Evolutionary conservation across 1,140 invertebrate species (phyloP).

Genomic region (Drosophila biarmipes): DNA sequence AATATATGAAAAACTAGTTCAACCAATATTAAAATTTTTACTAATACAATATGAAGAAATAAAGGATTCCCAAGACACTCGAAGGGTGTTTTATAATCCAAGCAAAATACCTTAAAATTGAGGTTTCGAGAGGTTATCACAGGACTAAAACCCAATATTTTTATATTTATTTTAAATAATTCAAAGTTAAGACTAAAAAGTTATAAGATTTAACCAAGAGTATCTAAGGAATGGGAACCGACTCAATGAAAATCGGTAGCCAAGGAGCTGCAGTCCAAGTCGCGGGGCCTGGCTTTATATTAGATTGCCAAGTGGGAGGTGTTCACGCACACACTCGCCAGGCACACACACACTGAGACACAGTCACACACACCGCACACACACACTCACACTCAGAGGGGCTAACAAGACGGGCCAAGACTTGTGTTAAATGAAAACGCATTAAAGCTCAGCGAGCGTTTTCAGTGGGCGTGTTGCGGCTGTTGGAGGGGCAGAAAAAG

Average conservation of each 20-base stretch:
- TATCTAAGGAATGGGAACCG: neutral
- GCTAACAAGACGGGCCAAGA: constrained; percentile 67
- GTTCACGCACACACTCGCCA: constrained; percentile 60
- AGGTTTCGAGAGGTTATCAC: too few species aligned
- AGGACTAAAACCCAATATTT: too few species aligned
- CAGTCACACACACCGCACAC: constrained; percentile 6
- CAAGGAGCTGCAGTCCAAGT: constrained; percentile 31
- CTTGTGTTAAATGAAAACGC: constrained; percentile 80
- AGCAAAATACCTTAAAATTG: too few species aligned
- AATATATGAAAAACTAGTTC: too few species aligned
- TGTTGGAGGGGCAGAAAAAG: neutral
- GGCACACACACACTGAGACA: constrained; percentile 11
- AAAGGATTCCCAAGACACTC: too few species aligned
- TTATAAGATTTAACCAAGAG: neutral
- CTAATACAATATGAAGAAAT: too few species aligned
- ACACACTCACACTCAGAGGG: constrained; percentile 1
- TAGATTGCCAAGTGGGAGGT: constrained; percentile 82
- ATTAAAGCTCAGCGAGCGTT: constrained; percentile 75
- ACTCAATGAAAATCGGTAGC: constrained; percentile 29
- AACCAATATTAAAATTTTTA: too few species aligned
- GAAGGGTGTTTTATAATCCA: too few species aligned
- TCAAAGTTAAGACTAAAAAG: too few species aligned
- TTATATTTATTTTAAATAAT: too few species aligned
- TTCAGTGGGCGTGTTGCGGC: constrained; percentile 69
- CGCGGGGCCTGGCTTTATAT: constrained; percentile 55